These are phyloP conservation scores for Drosophila pseudoananassae DNA, from an alignment of 1,140 invertebrate species.

Conservation along the genomic window DNA sequence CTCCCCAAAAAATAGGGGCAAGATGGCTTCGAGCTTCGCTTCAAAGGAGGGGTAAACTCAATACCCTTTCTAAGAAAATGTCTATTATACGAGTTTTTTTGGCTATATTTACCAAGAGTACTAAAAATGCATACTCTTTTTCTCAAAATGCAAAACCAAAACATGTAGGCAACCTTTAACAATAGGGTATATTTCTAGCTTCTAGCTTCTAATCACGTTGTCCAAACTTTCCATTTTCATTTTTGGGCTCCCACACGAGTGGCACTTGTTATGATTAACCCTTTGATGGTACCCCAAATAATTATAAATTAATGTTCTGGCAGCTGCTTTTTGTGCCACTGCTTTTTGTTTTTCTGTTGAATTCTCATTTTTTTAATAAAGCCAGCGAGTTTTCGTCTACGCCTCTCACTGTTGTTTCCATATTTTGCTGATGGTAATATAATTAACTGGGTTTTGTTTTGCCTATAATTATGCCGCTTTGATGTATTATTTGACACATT, in stretches of 20 bases:
- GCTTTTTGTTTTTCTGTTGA: background rate
- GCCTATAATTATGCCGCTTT: slow-evolving; percentile 67
- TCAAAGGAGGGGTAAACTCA: background rate
- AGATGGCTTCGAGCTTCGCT: background rate
- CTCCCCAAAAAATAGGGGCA: slow-evolving; percentile 20
- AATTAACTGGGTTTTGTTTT: slow-evolving; percentile 57
- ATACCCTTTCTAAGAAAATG: background rate
- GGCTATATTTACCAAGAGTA: too few relatives aligned
- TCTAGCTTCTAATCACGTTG: background rate
- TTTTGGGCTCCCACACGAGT: slow-evolving; percentile 21
- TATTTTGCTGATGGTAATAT: slow-evolving; percentile 41
- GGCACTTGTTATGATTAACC: slow-evolving; percentile 63
- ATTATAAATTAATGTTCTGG: slow-evolving; percentile 57
- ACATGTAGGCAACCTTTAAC: background rate
- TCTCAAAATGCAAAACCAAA: too few relatives aligned
- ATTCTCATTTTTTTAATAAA: slow-evolving; percentile 4
- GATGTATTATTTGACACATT: slow-evolving; percentile 38
- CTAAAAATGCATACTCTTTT: too few relatives aligned
- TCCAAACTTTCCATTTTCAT: background rate
- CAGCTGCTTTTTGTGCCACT: slow-evolving; percentile 29
- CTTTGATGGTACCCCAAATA: slow-evolving; percentile 59
- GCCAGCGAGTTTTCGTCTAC: slow-evolving; percentile 12
- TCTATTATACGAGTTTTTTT: too few relatives aligned
- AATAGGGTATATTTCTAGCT: slow-evolving; percentile 2
- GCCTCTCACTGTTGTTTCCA: slow-evolving; percentile 35